A percentile compares a stretch with the other conserved stretches of the same genome.
Evolutionary conservation across 2,113 vertebrate species (phyloP).

Genomic region (Myrmecobius fasciatus): DNA sequence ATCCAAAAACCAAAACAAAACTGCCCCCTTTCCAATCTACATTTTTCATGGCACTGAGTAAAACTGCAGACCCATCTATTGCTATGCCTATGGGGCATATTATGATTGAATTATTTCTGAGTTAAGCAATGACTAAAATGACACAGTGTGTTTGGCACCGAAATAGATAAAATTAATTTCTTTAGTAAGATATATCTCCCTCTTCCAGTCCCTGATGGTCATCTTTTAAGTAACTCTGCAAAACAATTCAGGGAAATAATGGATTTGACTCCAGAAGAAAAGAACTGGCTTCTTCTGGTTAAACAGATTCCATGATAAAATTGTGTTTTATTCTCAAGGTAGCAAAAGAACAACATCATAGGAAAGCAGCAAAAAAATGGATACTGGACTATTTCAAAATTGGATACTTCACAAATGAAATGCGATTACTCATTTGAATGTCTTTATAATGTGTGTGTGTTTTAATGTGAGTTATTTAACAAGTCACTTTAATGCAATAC

Average conservation of each 20-base stretch:
- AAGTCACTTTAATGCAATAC: background rate
- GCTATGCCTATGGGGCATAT: background rate
- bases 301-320: background rate
- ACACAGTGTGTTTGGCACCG: background rate
- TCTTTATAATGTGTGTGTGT: background rate
- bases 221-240: background rate
- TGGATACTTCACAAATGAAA: background rate
- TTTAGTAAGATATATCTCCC: background rate
- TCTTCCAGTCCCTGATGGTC: background rate
- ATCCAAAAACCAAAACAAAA: background rate
- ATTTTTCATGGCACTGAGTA: background rate
- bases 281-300: background rate
- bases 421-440: background rate
- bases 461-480: background rate
- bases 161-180: background rate
- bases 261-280: background rate
- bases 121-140: background rate
- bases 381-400: background rate
- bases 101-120: background rate
- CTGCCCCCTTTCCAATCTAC: background rate
- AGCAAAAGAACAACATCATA: background rate
- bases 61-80: background rate
- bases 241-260: background rate
- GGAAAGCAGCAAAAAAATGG: background rate
- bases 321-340: background rate